A percentile compares a stretch with the other conserved stretches of the same genome.
These are phyloP conservation scores for Drosophila erecta DNA, from an alignment of 1,140 invertebrate species.

Conservation along the genomic window DNA sequence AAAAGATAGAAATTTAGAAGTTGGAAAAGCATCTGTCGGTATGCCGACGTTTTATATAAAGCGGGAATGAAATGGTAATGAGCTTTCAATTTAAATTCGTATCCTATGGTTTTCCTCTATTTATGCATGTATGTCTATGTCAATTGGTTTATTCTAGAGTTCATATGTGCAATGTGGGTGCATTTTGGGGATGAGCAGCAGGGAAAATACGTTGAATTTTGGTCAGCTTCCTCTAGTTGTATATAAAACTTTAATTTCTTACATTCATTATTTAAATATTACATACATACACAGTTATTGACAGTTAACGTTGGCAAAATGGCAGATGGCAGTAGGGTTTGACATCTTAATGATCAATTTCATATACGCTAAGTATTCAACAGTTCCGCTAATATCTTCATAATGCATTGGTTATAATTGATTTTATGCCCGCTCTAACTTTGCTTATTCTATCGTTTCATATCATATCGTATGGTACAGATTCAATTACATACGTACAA, in stretches of 20 bases:
- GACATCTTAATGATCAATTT: conserved; percentile 46
- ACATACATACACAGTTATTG: conserved; percentile 63
- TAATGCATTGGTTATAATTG: conserved; percentile 39
- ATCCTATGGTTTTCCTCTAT: conserved; percentile 11
- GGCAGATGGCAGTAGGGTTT: conserved; percentile 56
- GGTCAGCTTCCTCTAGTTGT: conserved; percentile 41
- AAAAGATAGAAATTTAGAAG: conserved; percentile 32
- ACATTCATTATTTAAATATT: conserved; percentile 42
- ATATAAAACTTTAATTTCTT: conserved; percentile 16
- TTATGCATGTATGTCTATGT: conserved; percentile 8
- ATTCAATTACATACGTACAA: conserved; percentile 66
- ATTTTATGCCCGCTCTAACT: conserved; percentile 30
- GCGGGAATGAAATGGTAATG: conserved; percentile 21
- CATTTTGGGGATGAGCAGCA: conserved; percentile 25
- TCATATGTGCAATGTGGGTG: conserved; percentile 27
- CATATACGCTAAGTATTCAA: conserved; percentile 36
- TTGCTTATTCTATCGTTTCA: conserved; percentile 10
- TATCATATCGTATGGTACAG: conserved; percentile 37
- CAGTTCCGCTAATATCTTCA: conserved; percentile 31
- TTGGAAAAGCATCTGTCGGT: neutral
- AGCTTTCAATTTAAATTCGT: conserved; percentile 19
- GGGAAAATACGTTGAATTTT: conserved; percentile 26
- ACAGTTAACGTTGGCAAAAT: conserved; percentile 72
- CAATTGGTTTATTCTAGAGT: conserved; percentile 31
- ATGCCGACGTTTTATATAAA: conserved; percentile 8